These are phyloP conservation scores for Cyprinodon diabolis DNA, from an alignment of 2,797 vertebrate species.

Conservation along the genomic window DNA sequence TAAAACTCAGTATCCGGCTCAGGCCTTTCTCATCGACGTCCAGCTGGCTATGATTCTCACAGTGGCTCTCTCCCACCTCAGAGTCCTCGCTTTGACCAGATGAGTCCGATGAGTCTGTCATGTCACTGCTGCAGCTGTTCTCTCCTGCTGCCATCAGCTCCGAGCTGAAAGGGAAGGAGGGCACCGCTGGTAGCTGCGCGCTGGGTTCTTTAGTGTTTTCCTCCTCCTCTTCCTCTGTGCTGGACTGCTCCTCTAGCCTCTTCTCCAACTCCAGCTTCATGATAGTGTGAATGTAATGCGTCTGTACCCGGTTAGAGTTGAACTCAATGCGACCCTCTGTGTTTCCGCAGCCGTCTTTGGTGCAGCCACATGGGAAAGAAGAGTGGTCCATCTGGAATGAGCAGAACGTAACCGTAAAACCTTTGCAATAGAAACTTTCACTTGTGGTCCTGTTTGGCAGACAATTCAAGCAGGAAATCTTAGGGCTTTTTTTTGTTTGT, in stretches of 20 bases:
- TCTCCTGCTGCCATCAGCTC: slow-evolving; percentile 82
- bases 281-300: slow-evolving; percentile 96
- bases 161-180: slow-evolving; percentile 84
- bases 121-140: slow-evolving; percentile 94
- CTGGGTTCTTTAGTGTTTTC: slow-evolving; percentile 44
- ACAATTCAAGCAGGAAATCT: slow-evolving; percentile 2
- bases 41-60: slow-evolving; percentile 74
- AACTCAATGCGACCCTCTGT: slow-evolving; percentile 93
- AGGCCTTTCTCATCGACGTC: slow-evolving; percentile 87
- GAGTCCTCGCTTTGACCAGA: slow-evolving; percentile 86
- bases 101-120: slow-evolving; percentile 89
- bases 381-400: slow-evolving; percentile 93
- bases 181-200: slow-evolving; percentile 61
- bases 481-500: slow-evolving; percentile 5
- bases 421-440: neutral
- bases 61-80: slow-evolving; percentile 63
- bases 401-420: slow-evolving; percentile 7
- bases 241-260: slow-evolving; percentile 83
- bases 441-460: neutral
- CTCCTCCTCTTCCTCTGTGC: slow-evolving; percentile 69
- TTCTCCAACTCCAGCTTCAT: slow-evolving; percentile 97
- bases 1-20: slow-evolving; percentile 90
- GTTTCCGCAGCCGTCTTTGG: slow-evolving; percentile 93
- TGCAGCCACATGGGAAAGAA: slow-evolving; percentile 95
- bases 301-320: slow-evolving; percentile 94